phyloP scores from a whole-genome alignment of 2,797 vertebrate genomes.

The Phoebastria nigripes region DNA sequence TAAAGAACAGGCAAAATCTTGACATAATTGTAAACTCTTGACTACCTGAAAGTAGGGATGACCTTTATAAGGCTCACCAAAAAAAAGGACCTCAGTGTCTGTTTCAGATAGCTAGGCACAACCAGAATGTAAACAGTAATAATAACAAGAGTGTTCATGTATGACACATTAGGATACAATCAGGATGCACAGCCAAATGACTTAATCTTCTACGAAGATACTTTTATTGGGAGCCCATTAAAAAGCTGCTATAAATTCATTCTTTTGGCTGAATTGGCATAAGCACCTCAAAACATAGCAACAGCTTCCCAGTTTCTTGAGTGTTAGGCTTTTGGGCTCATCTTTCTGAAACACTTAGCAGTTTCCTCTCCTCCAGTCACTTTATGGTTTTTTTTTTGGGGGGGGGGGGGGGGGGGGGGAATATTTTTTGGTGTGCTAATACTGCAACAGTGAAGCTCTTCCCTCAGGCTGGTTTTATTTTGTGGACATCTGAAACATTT shows the following conservation, averaged over 20 bases:
- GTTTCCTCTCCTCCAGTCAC: not conserved
- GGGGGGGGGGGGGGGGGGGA: accelerated
- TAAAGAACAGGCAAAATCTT: not conserved
- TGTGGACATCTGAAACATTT: constrained; percentile 30
- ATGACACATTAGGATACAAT: not conserved
- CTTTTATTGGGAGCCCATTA: not conserved
- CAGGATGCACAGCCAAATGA: not conserved
- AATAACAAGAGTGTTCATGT: not conserved
- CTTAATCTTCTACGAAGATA: not conserved
- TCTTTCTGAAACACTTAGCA: not conserved
- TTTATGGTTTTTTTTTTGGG: not conserved
- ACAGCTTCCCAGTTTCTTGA: not conserved
- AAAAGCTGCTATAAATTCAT: not conserved
- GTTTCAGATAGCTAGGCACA: not conserved
- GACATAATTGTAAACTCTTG: not conserved
- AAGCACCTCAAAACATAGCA: not conserved
- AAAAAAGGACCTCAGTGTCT: not conserved
- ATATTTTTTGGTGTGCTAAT: not conserved
- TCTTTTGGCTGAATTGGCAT: not conserved
- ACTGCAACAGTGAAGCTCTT: not conserved
- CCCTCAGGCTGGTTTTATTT: constrained; percentile 15
- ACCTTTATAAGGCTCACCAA: not conserved
- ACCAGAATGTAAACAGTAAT: not conserved
- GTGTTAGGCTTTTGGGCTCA: not conserved
- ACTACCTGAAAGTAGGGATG: not conserved